These are phyloP conservation scores for Chymomyza amoena DNA, from an alignment of 2,888 invertebrate genomes.

Conservation along the genomic window DNA sequence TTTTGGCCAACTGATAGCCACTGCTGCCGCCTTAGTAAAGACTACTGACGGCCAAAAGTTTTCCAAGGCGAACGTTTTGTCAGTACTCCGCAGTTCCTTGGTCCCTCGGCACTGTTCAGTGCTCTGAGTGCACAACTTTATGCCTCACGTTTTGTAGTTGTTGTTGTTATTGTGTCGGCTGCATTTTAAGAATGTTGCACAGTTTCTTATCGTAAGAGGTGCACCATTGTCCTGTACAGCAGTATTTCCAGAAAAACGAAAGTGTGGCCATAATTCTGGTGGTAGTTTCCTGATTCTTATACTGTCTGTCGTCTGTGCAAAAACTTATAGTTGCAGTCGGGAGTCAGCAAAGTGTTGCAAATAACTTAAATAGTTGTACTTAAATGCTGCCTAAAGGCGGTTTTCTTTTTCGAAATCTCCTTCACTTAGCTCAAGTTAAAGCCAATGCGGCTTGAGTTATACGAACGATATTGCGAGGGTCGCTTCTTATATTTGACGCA, in stretches of 20 bases:
- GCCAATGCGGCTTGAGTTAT: not conserved
- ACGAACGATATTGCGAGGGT: too few relatives aligned
- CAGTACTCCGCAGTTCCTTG: not conserved
- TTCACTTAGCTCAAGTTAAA: not conserved
- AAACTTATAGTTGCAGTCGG: not conserved
- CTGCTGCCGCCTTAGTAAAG: slow-evolving; percentile 36
- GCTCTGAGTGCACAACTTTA: slow-evolving; percentile 57
- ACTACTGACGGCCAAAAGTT: slow-evolving; percentile 50
- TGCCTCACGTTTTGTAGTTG: slow-evolving; percentile 50
- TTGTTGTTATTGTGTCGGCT: slow-evolving; percentile 47
- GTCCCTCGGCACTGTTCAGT: slow-evolving; percentile 8
- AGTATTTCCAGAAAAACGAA: slow-evolving; percentile 52
- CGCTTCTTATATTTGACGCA: too few relatives aligned
- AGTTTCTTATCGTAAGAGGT: slow-evolving; percentile 50
- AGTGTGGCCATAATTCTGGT: slow-evolving; percentile 68
- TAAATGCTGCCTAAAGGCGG: not conserved
- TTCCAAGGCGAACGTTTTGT: slow-evolving; percentile 43
- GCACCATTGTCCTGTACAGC: slow-evolving; percentile 51
- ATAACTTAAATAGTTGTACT: not conserved
- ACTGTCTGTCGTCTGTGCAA: not conserved
- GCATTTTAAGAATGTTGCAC: slow-evolving; percentile 65
- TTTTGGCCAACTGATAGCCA: slow-evolving; percentile 71
- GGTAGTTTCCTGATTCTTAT: not conserved
- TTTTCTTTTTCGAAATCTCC: not conserved
- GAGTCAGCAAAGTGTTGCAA: not conserved